Percentiles rank a stretch among this genome's conserved stretches.
Conservation (phyloP, 2,888 invertebrate species). For the Lucinisca nassula region DNA sequence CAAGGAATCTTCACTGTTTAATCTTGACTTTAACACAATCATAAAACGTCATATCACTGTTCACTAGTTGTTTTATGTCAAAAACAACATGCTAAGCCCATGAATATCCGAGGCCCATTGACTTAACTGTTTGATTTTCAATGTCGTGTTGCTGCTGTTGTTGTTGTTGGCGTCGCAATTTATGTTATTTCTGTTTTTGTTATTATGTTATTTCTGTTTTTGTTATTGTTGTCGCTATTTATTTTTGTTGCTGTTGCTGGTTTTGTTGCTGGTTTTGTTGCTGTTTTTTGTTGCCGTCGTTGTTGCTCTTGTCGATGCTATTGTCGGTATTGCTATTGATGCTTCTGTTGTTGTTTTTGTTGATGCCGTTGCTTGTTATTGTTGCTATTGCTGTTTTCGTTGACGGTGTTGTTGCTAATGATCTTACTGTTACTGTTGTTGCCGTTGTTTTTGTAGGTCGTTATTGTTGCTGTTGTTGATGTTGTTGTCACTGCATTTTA, state of each 20-base stretch:
- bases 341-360: constrained; percentile 10
- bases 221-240: background rate
- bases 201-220: background rate
- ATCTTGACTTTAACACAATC: too few relatives aligned
- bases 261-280: background rate
- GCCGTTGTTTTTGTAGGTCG: background rate
- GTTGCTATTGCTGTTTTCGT: background rate
- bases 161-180: background rate
- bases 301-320: background rate
- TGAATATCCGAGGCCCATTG: too few relatives aligned
- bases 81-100: too few relatives aligned
- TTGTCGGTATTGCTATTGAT: background rate
- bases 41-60: too few relatives aligned
- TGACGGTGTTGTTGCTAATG: background rate
- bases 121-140: too few relatives aligned
- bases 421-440: background rate
- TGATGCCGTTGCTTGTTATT: background rate
- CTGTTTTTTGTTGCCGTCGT: background rate
- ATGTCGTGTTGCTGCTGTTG: background rate
- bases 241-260: background rate
- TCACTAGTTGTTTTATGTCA: too few relatives aligned
- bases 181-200: background rate
- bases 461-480: constrained; percentile 1
- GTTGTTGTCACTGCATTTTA: background rate
- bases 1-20: too few relatives aligned